Evolutionary conservation across 2,888 invertebrate species (phyloP), one percentile per base, ranked within the genome.

Genomic region (Scaptomyza reducta): DNA sequence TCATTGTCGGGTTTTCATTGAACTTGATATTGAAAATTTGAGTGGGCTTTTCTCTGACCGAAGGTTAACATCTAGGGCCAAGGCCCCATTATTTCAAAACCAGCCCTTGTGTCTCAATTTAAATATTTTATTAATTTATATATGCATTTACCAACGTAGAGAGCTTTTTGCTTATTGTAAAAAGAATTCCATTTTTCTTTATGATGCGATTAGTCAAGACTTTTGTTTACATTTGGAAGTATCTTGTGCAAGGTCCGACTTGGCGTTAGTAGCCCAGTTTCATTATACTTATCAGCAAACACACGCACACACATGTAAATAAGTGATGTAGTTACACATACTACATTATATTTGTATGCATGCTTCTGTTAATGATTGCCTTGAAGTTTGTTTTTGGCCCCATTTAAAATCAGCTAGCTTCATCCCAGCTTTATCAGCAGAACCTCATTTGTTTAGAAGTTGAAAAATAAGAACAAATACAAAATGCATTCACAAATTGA

Each of bases 1-100:
- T 74, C 85, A 85, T 81, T 85, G 79, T 68, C 85, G 79, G 73
- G 69, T 73, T 79, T 79, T 67, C 77, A 85, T 82, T 83, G 82
- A 83, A 83, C 82, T 83, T 83, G 82, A 82, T 82, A 77, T 69
- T 81, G 79, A 79, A 82, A 69, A 51, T 79, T 71, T 63, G 68
- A 79, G 77, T 69, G 63, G 42, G 41, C 33, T 57, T 58, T 73
- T 54, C 46, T 53, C 10, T 38, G 18, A 31, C 31, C 13, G 61
- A 64, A 77, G 66, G 74, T 47, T 53, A 14, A 53, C 16, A 38
- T 45, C 56, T 46, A 73, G 35, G 53, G 61, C 57, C 59, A 56
- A 61, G 59, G 60, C 55, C 35, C 25, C n/a, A 41, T 31, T n/a
- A n/a, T 38, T 3, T 38, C 14, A 5, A 27, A 27, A 27, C 27